Evolutionary conservation across 2,888 invertebrate genomes (phyloP).

Genomic region (Corbicula japonica): DNA sequence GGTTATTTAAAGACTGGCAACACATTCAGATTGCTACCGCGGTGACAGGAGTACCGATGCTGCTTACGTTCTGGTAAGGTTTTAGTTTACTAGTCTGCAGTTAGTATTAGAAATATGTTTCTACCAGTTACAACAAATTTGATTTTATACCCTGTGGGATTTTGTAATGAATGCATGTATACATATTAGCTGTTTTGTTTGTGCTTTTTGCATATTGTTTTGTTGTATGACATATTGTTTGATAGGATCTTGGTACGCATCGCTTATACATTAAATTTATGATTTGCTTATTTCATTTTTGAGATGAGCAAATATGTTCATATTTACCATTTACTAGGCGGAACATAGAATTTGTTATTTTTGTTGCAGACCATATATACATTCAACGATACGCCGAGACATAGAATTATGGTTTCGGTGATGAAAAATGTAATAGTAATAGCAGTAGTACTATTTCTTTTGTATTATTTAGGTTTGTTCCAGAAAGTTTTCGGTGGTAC

Average conservation of each 20-base stretch:
- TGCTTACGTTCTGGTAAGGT: constrained; percentile 24
- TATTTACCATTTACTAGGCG: neutral
- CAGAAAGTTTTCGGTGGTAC: constrained; percentile 68
- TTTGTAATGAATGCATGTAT: neutral
- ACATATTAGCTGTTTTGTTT: neutral
- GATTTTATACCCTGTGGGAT: neutral
- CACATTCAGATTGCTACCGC: constrained; percentile 25
- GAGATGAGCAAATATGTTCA: neutral
- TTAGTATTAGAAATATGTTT: neutral
- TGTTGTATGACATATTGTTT: too few relatives aligned
- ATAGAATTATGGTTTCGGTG: neutral
- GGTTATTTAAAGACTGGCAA: constrained; percentile 42
- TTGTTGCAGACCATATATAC: neutral
- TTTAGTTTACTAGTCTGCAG: neutral
- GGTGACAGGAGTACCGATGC: constrained; percentile 3
- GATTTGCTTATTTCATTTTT: too few relatives aligned
- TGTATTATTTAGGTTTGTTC: constrained; percentile 54
- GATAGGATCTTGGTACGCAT: too few relatives aligned
- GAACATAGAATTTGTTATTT: neutral
- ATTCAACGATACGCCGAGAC: neutral
- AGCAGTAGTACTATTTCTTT: neutral
- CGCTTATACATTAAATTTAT: too few relatives aligned
- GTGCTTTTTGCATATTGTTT: neutral
- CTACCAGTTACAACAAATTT: neutral
- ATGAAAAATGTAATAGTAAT: neutral